Evolutionary conservation across 1,140 invertebrate species (phyloP), one percentile per base, ranked within the genome.

Genomic region (Callitettix versicolor): DNA sequence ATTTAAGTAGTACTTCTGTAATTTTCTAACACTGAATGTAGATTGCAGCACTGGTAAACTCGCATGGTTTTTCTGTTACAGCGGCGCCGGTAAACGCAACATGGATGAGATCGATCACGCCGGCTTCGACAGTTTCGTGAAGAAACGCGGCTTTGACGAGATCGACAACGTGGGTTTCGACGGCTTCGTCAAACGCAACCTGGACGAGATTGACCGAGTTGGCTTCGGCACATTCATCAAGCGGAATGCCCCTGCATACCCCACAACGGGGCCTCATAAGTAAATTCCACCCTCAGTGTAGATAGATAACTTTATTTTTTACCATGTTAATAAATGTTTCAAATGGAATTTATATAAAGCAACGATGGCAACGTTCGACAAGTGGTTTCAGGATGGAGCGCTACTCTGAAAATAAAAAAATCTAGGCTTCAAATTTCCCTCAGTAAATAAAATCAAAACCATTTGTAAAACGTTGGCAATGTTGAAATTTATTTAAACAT

Each of bases 101-200:
- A 75, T 81, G 38, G 74, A 80, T 60, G 79, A 81, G 60, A 80
- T 80, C 57, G 75, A 79, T 64, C 67, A 75, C 34, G 73, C 73
- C 56, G 77, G 76, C 24, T 80, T 79, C 59, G 71, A 73, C n/a
- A 73, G 71, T 4, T 75, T 81, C 60, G 61, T 66, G 38, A 76
- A 76, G 41, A 79, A 78, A 54, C 69, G 71, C 38, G 76, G 75
- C 62, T 74, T 79, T 55, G 78, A 79, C 56, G 76, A 77, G 56
- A 76, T 77, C 51, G 70, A 77, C 58, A 59, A 68, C 6, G 58
- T 68, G 3, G 69, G 71, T 22, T 73, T 75, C 51, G 65, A 65
- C 52, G 46, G 59, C 18, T 62, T 62, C 53, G 61, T 56, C 48
- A 60, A 63, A 46, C 68, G 73, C 61, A 74, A 80, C 55, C 75